These are phyloP conservation scores for Ellobium chinense DNA, from an alignment of 2,888 invertebrate species.

Conservation along the genomic window DNA sequence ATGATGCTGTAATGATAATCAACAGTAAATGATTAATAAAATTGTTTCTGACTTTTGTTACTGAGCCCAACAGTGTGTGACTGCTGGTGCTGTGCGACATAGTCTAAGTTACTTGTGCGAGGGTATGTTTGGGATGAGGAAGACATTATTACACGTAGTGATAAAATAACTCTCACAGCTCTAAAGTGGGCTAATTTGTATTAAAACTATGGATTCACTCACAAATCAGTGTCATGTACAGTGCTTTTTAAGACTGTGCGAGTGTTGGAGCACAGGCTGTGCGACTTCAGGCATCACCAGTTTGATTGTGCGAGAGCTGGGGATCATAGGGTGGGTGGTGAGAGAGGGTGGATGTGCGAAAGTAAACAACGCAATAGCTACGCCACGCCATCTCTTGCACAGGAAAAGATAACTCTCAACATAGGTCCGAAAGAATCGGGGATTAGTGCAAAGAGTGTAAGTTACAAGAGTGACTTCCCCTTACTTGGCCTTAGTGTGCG, in stretches of 20 bases:
- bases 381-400: neutral
- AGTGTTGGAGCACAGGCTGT: neutral
- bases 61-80: no score
- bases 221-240: no score
- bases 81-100: no score
- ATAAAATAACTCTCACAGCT: no score
- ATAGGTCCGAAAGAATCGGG: neutral
- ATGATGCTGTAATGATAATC: no score
- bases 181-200: no score
- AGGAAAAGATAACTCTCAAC: constrained; percentile 3
- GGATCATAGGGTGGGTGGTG: neutral
- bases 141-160: no score
- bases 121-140: no score
- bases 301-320: neutral
- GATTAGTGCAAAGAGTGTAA: neutral
- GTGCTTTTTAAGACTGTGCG: neutral
- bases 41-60: no score
- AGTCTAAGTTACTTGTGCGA: no score
- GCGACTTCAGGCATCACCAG: neutral
- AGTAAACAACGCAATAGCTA: neutral
- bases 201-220: no score
- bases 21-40: no score
- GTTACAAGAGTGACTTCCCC: neutral
- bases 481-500: neutral
- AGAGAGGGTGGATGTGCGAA: neutral